These are phyloP conservation scores for Dryobates pubescens DNA, from an alignment of 2,797 vertebrate genomes.

Conservation along the genomic window DNA sequence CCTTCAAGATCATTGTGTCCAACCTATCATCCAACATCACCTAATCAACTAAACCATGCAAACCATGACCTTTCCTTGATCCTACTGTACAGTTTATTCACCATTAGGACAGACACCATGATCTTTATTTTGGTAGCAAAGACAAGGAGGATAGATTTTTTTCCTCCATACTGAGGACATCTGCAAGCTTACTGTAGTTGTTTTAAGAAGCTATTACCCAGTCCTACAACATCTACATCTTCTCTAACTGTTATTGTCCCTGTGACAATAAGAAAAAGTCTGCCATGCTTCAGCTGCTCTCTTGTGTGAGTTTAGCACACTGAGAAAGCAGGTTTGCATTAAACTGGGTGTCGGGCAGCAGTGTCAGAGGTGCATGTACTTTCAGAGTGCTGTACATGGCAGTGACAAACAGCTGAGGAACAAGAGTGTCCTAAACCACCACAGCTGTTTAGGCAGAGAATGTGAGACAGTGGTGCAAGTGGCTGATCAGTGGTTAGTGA, in stretches of 20 bases:
- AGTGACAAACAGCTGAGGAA: background rate
- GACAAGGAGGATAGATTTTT: background rate
- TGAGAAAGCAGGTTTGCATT: background rate
- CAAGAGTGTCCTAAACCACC: background rate
- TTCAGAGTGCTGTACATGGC: accelerated
- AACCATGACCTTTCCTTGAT: background rate
- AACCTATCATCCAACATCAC: too few species aligned
- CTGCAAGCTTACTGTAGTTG: background rate
- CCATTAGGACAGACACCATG: background rate
- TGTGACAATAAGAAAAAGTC: background rate
- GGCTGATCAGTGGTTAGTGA: background rate
- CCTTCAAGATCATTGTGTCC: too few species aligned
- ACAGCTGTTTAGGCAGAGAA: background rate
- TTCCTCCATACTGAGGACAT: background rate
- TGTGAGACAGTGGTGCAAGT: background rate
- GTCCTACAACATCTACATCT: background rate
- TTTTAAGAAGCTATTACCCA: background rate
- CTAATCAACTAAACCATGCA: too few species aligned
- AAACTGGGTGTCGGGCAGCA: background rate
- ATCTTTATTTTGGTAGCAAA: background rate
- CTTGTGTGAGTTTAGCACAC: background rate
- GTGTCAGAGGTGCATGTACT: background rate
- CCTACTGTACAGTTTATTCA: background rate
- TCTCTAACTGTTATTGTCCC: background rate
- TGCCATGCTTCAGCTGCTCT: background rate